These are phyloP conservation scores for Cranoglanis bouderius DNA, from an alignment of 2,113 vertebrate species.

Conservation along the genomic window DNA sequence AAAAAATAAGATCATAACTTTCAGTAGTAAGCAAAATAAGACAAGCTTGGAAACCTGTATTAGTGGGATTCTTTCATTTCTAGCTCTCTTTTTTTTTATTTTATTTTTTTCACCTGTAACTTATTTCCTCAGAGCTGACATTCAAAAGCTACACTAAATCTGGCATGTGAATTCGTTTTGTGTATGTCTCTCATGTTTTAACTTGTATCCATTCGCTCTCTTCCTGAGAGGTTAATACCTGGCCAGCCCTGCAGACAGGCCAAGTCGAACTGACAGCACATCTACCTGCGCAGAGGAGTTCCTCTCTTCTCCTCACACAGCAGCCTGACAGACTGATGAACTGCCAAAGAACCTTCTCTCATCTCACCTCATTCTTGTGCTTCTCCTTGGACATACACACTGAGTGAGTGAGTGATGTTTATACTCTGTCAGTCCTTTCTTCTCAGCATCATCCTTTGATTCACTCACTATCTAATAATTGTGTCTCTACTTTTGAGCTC, in stretches of 20 bases:
- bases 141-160: constrained; percentile 45
- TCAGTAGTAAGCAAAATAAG: constrained; percentile 18
- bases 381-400: constrained; percentile 65
- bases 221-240: constrained; percentile 72
- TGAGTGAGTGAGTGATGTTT: constrained; percentile 68
- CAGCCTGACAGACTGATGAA: constrained; percentile 73
- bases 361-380: constrained; percentile 37
- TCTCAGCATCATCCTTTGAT: constrained; percentile 67
- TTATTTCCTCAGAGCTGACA: constrained; percentile 34
- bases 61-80: constrained; percentile 14
- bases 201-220: constrained; percentile 61
- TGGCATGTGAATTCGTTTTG: constrained; percentile 47
- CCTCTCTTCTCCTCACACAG: constrained; percentile 69
- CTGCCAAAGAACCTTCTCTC: constrained; percentile 72
- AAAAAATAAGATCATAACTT: not conserved
- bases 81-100: constrained; percentile 33
- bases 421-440: constrained; percentile 56
- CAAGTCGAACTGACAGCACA: constrained; percentile 76
- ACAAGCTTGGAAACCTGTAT: not conserved
- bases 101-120: constrained; percentile 16
- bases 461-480: constrained; percentile 59
- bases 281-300: constrained; percentile 72
- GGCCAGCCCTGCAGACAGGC: constrained; percentile 65
- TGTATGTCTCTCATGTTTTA: constrained; percentile 47
- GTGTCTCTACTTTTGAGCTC: constrained; percentile 27